A percentile compares a stretch with the other conserved stretches of the same genome.
Evolutionary conservation across 2,113 vertebrate species (phyloP).

Genomic region (Nannobrachium achirus): DNA sequence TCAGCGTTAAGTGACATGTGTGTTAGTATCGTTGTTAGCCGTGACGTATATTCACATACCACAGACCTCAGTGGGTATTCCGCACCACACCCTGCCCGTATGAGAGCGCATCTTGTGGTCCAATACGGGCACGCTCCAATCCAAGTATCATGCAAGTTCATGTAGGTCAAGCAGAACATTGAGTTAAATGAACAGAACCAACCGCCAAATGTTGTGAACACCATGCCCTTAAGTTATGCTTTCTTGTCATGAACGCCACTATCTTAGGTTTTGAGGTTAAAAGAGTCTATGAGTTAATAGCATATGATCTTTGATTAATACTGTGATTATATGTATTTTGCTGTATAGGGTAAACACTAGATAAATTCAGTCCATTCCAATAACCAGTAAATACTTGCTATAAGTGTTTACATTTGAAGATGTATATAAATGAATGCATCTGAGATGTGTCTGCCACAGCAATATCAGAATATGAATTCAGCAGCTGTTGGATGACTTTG

Average conservation of each 20-base stretch:
- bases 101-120: no score
- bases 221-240: neutral
- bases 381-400: neutral
- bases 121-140: no score
- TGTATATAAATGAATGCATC: neutral
- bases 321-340: neutral
- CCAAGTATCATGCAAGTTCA: no score
- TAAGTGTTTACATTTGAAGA: neutral
- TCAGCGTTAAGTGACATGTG: no score
- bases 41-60: no score
- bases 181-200: neutral
- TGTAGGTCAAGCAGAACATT: neutral
- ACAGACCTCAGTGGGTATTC: no score
- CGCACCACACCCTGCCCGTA: no score
- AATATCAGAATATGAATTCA: neutral
- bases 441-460: no score
- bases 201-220: neutral
- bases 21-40: no score
- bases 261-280: neutral
- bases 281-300: neutral
- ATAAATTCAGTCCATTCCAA: neutral
- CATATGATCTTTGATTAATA: neutral
- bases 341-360: neutral
- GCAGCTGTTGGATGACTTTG: constrained; percentile 3
- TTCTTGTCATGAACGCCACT: neutral